These are phyloP conservation scores for Lepilemur ruficaudatus DNA, from an alignment of 2,797 vertebrate genomes.

Conservation along the genomic window DNA sequence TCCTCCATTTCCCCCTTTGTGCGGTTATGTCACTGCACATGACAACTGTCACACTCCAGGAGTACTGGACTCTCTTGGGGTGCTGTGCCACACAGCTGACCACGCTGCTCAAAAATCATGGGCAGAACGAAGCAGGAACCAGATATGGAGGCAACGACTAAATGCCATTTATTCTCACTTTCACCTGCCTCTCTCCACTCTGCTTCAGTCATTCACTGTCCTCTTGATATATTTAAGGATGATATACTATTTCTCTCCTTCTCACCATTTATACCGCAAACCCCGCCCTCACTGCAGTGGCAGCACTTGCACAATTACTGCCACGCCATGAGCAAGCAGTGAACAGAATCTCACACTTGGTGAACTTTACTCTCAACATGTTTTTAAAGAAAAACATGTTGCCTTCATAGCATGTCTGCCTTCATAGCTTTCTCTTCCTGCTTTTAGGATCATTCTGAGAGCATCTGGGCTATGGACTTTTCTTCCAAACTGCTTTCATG, in stretches of 20 bases:
- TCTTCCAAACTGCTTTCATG: neutral
- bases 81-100: neutral
- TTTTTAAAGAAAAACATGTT: neutral
- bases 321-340: neutral
- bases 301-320: neutral
- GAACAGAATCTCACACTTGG: neutral
- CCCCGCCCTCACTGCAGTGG: neutral
- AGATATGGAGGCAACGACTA: neutral
- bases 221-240: neutral
- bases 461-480: neutral
- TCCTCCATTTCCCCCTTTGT: neutral
- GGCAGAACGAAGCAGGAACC: neutral
- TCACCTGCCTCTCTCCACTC: neutral
- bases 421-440: neutral
- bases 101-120: neutral
- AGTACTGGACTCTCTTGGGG: neutral
- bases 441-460: neutral
- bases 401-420: neutral
- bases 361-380: neutral
- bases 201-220: neutral
- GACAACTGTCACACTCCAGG: neutral
- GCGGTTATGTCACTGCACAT: neutral
- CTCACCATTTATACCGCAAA: neutral
- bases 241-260: neutral
- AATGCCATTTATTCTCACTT: neutral